Conservation (phyloP, 1,140 invertebrate genomes). For the Sipha flava region DNA sequence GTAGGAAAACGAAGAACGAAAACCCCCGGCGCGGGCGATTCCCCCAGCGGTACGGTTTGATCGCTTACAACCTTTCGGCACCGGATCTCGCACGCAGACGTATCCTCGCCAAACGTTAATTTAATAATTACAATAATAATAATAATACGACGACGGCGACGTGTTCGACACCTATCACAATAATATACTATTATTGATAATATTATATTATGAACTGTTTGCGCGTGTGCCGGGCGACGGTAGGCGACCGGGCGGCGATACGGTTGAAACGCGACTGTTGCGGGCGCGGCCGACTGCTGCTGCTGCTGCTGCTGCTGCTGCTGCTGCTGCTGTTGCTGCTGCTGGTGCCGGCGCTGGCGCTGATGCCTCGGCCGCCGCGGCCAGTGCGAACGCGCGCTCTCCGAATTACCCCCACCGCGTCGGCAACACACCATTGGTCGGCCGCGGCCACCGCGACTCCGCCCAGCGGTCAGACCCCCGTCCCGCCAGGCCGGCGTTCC, state of each 20-base stretch:
- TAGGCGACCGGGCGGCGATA: background rate
- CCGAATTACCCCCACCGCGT: background rate
- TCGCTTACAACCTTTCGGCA: too few species aligned
- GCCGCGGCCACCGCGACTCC: background rate
- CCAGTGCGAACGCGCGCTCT: background rate
- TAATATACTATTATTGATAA: too few species aligned
- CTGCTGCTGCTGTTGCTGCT: background rate
- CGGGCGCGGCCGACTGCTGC: constrained; percentile 5
- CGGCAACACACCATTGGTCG: background rate
- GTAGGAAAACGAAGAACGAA: background rate
- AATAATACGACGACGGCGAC: too few species aligned
- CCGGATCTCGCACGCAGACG: too few species aligned
- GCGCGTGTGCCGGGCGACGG: background rate
- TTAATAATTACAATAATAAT: too few species aligned
- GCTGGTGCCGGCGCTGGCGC: background rate
- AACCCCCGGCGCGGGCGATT: too few species aligned
- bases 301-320: background rate
- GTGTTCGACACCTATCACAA: too few species aligned
- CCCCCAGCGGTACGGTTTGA: too few species aligned
- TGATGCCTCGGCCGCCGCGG: background rate
- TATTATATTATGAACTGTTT: too few species aligned
- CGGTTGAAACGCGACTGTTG: constrained; percentile 29
- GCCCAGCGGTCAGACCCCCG: background rate
- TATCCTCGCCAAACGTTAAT: too few species aligned
- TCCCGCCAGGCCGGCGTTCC: background rate